phyloP scores from a whole-genome alignment of 37 sponge, comb jelly and placozoan species.

The Axinella damicornis region DNA sequence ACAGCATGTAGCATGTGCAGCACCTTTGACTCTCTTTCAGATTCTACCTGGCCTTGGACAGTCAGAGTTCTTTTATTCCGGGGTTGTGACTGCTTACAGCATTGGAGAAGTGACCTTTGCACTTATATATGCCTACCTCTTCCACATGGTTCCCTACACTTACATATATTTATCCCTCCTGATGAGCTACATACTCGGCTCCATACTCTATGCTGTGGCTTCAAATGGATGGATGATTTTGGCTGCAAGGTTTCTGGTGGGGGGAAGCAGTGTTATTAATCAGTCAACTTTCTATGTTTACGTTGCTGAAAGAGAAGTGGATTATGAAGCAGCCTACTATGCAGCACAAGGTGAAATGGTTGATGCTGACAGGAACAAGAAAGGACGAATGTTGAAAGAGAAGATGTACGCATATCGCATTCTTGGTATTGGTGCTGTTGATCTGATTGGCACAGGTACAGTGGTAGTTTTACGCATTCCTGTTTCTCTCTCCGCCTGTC shows the following conservation, averaged over 20 bases:
- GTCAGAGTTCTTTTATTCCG: constrained; percentile 26
- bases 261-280: constrained; percentile 4
- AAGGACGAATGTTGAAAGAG: constrained; percentile 1
- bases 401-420: constrained; percentile 1
- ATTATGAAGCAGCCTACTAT: constrained; percentile 10
- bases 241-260: constrained; percentile 1
- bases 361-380: background rate
- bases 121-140: background rate
- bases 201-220: constrained; percentile 16
- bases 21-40: too few relatives aligned
- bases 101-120: constrained; percentile 19
- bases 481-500: too few relatives aligned
- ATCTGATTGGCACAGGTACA: constrained; percentile 34
- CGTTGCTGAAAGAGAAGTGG: constrained; percentile 8
- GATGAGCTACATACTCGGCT: background rate
- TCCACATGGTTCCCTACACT: constrained; percentile 25
- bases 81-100: constrained; percentile 31
- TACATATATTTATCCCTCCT: constrained; percentile 1
- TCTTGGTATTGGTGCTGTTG: background rate
- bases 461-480: too few relatives aligned
- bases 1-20: too few relatives aligned
- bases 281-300: constrained; percentile 11
- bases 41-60: constrained; percentile 30
- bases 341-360: background rate
- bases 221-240: constrained; percentile 8